Conservation (phyloP, 1,140 invertebrate species). For the Saxidomus purpurata region DNA sequence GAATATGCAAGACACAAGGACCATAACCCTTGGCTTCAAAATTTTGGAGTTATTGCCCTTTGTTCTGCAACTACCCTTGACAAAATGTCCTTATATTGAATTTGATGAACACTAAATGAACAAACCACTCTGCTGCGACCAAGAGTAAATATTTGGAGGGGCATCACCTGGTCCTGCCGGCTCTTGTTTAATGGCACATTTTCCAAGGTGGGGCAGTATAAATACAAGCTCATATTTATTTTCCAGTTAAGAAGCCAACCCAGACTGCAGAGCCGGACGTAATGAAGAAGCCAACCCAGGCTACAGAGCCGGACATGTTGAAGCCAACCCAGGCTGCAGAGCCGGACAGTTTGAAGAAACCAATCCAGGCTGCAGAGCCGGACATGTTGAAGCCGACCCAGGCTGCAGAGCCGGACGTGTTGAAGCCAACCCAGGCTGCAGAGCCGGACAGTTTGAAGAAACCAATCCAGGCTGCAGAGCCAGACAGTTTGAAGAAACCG, state of each 20-base stretch:
- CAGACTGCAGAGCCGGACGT: slow-evolving; percentile 49
- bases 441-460: slow-evolving; percentile 1
- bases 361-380: slow-evolving; percentile 49
- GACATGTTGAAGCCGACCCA: slow-evolving; percentile 51
- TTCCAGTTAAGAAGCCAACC: slow-evolving; percentile 53
- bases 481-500: slow-evolving; percentile 49
- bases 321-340: slow-evolving; percentile 52
- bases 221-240: slow-evolving; percentile 55
- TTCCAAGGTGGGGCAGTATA: slow-evolving; percentile 54
- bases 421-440: slow-evolving; percentile 1
- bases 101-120: slow-evolving; percentile 54
- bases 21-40: slow-evolving; percentile 51
- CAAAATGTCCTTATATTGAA: slow-evolving; percentile 56
- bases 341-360: slow-evolving; percentile 51
- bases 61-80: slow-evolving; percentile 55
- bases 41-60: slow-evolving; percentile 57
- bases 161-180: slow-evolving; percentile 53
- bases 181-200: slow-evolving; percentile 54
- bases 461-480: slow-evolving; percentile 51
- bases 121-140: slow-evolving; percentile 54
- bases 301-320: slow-evolving; percentile 54
- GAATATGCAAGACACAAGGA: slow-evolving; percentile 55
- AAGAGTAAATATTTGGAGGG: slow-evolving; percentile 49
- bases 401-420: slow-evolving; percentile 45
- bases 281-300: slow-evolving; percentile 53